Conservation (phyloP, 2,113 vertebrate genomes). For the Hydropotes inermis region DNA sequence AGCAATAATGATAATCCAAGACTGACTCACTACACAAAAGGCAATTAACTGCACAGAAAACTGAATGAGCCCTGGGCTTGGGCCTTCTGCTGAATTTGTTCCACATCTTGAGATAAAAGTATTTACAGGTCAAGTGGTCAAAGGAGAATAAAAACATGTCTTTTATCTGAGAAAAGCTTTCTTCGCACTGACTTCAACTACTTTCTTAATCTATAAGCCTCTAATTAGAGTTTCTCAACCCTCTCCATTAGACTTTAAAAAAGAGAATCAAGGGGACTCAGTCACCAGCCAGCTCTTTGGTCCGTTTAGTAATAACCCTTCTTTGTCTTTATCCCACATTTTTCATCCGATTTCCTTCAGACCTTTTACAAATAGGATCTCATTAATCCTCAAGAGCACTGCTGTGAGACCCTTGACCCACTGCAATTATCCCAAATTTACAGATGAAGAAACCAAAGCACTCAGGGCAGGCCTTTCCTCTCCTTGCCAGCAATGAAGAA, state of each 20-base stretch:
- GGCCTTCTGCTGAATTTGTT: background rate
- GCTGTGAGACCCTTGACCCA: background rate
- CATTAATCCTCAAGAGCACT: background rate
- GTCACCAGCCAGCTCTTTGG: background rate
- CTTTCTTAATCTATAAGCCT: constrained; percentile 37
- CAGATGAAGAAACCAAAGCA: background rate
- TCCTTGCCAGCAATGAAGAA: background rate
- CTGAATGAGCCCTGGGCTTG: background rate
- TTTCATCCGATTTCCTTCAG: constrained; percentile 28
- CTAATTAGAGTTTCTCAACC: constrained; percentile 42
- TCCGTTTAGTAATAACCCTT: background rate
- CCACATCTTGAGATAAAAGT: background rate
- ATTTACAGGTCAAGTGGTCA: background rate
- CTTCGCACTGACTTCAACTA: background rate
- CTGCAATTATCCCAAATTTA: constrained; percentile 3
- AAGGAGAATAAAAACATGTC: background rate
- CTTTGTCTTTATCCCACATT: background rate
- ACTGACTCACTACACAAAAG: background rate
- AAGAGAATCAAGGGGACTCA: background rate
- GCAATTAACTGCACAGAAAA: background rate
- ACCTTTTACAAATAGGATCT: background rate
- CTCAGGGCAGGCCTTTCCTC: accelerated
- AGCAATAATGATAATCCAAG: background rate
- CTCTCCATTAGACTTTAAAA: background rate
- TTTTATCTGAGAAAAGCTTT: constrained; percentile 53